Conservation (phyloP, 2,113 vertebrate species). For the Halcyon senegalensis region DNA sequence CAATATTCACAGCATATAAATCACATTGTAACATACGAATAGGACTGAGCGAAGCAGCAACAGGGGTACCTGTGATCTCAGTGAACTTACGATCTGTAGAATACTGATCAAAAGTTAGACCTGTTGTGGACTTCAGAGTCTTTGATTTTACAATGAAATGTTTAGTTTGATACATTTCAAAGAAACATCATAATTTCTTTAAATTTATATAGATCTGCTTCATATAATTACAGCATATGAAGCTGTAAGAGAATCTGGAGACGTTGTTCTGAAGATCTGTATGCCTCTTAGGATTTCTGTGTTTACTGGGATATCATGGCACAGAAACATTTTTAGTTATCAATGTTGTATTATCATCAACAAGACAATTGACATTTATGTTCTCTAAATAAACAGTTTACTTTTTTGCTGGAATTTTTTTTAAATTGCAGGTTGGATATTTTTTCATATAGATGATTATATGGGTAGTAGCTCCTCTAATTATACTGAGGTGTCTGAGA, state of each 20-base stretch:
- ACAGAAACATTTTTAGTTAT: neutral
- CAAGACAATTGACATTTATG: neutral
- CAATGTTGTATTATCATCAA: neutral
- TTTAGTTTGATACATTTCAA: neutral
- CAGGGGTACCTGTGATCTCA: neutral
- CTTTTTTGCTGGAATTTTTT: neutral
- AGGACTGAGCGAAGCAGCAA: neutral
- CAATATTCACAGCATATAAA: neutral
- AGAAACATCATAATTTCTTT: neutral
- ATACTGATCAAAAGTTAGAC: neutral
- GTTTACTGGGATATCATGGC: neutral
- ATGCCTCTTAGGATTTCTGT: neutral
- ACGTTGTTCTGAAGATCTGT: neutral
- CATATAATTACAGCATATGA: neutral
- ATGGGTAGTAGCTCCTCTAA: neutral
- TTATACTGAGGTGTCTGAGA: neutral
- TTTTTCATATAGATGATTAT: neutral
- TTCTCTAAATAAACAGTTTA: neutral
- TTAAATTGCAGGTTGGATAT: neutral
- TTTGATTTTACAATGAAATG: neutral
- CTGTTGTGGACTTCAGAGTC: accelerated
- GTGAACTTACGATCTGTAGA: neutral
- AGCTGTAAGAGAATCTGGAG: neutral
- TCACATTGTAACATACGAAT: neutral
- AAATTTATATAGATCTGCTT: neutral